Evolutionary conservation across 2,888 invertebrate species (phyloP), one percentile per base, ranked within the genome.

Genomic region (Diarsia brunnea): DNA sequence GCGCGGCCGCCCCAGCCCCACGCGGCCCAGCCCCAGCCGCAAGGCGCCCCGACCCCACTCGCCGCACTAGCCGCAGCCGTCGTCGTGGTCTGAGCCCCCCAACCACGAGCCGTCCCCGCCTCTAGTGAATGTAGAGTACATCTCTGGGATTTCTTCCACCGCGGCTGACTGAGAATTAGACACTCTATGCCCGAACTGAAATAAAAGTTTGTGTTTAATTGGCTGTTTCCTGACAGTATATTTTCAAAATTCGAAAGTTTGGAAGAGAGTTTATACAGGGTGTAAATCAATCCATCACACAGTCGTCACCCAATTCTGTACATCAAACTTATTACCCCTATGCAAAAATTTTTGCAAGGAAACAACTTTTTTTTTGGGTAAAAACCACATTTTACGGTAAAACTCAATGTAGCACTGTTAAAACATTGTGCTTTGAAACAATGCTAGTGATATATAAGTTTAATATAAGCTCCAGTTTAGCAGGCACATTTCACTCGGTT

Each of bases 101-200:
- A 83, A 14, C 98, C 95, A 94, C 98, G 97, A 82, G 98, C 98
- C 51, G 98, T 97, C 84, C 98, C 98, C 27, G 98, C 98, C 93
- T 99, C 99, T 87, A 99, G 95, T 21, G 99, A 99, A 95, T 99
- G 99, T 72, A 99, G 96, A 21, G 98, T 97, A 95, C 99, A 99
- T 71, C 99, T 97, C 87, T 98, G 98, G 84, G 98, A 99, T 92
- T 99, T 99, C 92, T 98, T 98, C 94, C 98, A 98, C 82, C 98
- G 97, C 61, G 98, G 98, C 93, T 98, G 98, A 90, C 97, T 98
- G 69, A 98, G 97, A 73, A 98, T 97, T 90, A 98, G 94, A 94
- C 97, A 98, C 90, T 98, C 98, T 80, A 98, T 97, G 86, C 98
- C 97, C 83, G 97, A 97, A 91, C 98, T 98, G 92, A 70, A 95